phyloP scores from a whole-genome alignment of 2,113 vertebrate species.

The Thinocorus orbignyianus region DNA sequence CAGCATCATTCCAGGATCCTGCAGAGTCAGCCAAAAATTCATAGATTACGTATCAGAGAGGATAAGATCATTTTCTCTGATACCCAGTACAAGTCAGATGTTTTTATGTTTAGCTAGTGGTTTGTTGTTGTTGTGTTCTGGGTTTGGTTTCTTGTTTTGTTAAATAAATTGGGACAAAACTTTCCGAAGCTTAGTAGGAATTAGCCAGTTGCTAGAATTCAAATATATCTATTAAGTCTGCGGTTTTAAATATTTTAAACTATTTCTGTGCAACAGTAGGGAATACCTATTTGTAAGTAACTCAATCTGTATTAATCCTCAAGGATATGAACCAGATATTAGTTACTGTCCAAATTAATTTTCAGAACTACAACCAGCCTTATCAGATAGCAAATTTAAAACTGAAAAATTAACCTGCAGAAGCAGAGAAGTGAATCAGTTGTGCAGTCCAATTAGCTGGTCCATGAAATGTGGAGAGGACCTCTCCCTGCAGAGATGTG shows the following conservation, averaged over 20 bases:
- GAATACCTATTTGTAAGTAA: conserved; percentile 12
- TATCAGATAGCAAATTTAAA: background rate
- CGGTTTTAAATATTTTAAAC: background rate
- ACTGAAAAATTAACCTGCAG: background rate
- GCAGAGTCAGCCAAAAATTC: background rate
- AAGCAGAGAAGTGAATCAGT: background rate
- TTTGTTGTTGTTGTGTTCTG: background rate
- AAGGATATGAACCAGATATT: background rate
- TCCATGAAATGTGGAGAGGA: accelerated
- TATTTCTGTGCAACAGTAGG: background rate
- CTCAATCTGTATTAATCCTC: background rate
- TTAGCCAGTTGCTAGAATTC: background rate
- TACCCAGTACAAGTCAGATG: background rate
- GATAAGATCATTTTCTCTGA: background rate
- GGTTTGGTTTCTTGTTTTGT: background rate
- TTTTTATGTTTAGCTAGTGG: background rate
- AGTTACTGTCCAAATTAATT: background rate
- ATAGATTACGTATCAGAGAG: background rate
- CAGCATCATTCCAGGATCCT: background rate
- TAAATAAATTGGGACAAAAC: background rate
- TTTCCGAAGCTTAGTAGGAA: background rate
- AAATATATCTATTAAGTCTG: background rate
- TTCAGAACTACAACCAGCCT: background rate
- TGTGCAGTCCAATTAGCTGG: background rate
- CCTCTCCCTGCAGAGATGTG: background rate